Base-by-base conservation (phyloP, 1,140 invertebrate species). In the Pogonomyrmex californicus region DNA sequence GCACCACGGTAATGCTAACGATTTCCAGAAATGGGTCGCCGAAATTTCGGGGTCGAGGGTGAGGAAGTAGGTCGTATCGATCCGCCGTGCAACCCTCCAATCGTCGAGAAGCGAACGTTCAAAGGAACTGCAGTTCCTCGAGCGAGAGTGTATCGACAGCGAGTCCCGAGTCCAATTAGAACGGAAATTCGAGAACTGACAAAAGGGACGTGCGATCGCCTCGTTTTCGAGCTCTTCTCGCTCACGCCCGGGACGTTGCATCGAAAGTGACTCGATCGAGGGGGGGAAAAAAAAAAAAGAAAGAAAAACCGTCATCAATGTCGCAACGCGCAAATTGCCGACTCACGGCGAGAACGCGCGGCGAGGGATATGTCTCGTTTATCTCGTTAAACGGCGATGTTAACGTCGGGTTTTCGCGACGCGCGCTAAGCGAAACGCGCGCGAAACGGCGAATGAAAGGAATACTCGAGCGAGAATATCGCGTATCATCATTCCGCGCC, bases 1-100 rank as follows among this genome's bases (percentile, higher is more conserved):
- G 38, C 6, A 44, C 17, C 44, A 60, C 62, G 60, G 56, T 38
- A 54, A 76, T 66, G 68, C 33, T 62, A 23, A 71, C 75, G 76
- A 85, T 89, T 88, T 83, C 56, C 60, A 77, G 76, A 90, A 89
- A 75, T 54, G 58, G 78, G 89, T 90, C 89, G 82, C 36, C 70
- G 79, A 78, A 87, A 89, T 90, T 91, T 91, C 76, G 77, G 83
- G 85, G 86, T 87, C 85, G 89, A 62, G 60, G 49, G 12, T 44
- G 73, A 41, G 58, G 76, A 91, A 92, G 86, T 91, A 41, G 88
- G 86, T 88, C 90, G 71, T 77, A 92, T 92, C 86, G 90, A 91
- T 89, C 86, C 33, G 58, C 62, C 56, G 4, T 4, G 49, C 23
- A 38, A 56, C 79, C 56, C 54, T 75, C 68, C 68, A 60, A 30